These are phyloP conservation scores for Phylloscopus trochiloides DNA, from an alignment of 2,113 vertebrate genomes.

Conservation along the genomic window DNA sequence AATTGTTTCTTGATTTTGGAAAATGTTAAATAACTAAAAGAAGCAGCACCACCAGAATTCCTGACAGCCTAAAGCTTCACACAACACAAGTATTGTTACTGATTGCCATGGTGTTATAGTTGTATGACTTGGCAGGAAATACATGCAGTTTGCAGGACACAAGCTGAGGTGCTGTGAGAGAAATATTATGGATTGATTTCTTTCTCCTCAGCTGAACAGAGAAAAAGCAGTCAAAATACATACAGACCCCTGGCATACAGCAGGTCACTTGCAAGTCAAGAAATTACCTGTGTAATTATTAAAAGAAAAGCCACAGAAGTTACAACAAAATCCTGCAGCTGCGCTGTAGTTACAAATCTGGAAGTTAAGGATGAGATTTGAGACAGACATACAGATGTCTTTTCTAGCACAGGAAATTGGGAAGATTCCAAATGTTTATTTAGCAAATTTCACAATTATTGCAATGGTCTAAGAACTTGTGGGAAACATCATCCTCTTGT, in stretches of 20 bases:
- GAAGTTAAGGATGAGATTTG: not conserved
- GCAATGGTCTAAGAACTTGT: not conserved
- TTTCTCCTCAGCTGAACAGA: not conserved
- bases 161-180: not conserved
- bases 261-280: not conserved
- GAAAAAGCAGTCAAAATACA: not conserved
- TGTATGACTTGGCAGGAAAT: not conserved
- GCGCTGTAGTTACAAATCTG: not conserved
- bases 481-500: not conserved
- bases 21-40: not conserved
- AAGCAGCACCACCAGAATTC: not conserved
- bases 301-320: not conserved
- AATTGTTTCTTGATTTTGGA: not conserved
- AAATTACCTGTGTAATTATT: not conserved
- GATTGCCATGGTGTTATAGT: not conserved
- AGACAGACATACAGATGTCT: not conserved
- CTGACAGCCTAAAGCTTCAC: not conserved
- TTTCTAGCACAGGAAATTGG: not conserved
- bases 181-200: not conserved
- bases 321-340: not conserved
- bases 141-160: not conserved
- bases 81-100: not conserved
- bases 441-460: not conserved
- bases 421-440: not conserved
- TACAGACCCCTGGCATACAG: not conserved